phyloP scores from a whole-genome alignment of 2,113 vertebrate genomes.

The Mus spicilegus region DNA sequence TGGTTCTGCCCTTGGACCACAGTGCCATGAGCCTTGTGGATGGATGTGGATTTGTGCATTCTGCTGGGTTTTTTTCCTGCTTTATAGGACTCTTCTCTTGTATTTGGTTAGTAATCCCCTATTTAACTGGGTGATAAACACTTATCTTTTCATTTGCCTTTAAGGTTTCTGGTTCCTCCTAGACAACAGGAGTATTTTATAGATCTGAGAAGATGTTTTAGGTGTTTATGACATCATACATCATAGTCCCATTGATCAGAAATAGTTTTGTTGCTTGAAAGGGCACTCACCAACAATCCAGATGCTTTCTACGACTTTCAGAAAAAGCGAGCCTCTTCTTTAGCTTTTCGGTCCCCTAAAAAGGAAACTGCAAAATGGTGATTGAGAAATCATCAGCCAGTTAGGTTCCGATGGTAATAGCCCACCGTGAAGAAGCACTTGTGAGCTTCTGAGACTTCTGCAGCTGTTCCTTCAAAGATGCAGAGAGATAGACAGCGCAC shows the following conservation, averaged over 20 bases:
- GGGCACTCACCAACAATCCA: slow-evolving; percentile 43
- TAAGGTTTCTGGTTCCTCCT: slow-evolving; percentile 57
- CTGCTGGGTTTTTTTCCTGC: background rate
- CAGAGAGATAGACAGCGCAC: slow-evolving; percentile 63
- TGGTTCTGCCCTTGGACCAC: background rate
- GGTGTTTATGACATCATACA: slow-evolving; percentile 58
- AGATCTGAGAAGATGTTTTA: slow-evolving; percentile 62
- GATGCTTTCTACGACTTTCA: slow-evolving; percentile 17
- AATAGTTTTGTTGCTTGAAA: slow-evolving; percentile 46
- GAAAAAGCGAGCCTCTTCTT: slow-evolving; percentile 64
- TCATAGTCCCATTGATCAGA: slow-evolving; percentile 40
- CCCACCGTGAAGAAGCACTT: slow-evolving; percentile 79
- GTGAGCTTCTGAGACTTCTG: slow-evolving; percentile 76
- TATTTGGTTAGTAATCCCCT: background rate
- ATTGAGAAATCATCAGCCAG: slow-evolving; percentile 82
- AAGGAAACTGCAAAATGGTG: slow-evolving; percentile 72
- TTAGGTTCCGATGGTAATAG: slow-evolving; percentile 81
- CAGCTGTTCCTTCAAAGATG: slow-evolving; percentile 67
- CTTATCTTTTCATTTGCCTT: slow-evolving; percentile 21
- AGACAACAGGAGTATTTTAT: slow-evolving; percentile 21
- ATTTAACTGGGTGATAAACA: slow-evolving; percentile 19
- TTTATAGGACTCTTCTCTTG: background rate
- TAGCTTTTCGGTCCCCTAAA: slow-evolving; percentile 65
- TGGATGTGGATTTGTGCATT: background rate
- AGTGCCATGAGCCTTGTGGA: background rate